phyloP scores from a whole-genome alignment of 2,888 invertebrate species.

The Nephrocerus scutellatus region DNA sequence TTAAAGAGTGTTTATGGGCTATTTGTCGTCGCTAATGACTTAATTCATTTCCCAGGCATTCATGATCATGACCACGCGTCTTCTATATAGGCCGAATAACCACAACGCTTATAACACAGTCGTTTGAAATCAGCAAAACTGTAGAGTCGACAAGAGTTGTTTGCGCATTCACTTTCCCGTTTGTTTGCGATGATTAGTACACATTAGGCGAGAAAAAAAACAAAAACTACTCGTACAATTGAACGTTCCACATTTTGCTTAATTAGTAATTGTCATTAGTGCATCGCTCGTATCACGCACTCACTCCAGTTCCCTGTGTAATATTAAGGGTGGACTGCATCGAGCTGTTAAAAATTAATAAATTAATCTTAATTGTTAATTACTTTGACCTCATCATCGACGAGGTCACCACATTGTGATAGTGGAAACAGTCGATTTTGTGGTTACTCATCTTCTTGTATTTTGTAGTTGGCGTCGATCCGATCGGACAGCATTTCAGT shows the following conservation, averaged over 20 bases:
- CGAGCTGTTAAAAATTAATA: conserved; percentile 21
- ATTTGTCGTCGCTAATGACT: conserved; percentile 47
- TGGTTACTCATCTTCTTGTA: conserved; percentile 2
- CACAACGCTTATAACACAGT: too few relatives aligned
- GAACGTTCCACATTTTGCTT: conserved; percentile 7
- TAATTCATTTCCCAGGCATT: conserved; percentile 45
- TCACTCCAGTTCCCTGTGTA: conserved; percentile 3
- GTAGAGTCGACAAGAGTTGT: too few relatives aligned
- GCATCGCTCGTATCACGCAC: conserved; percentile 8
- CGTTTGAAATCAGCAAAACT: too few relatives aligned
- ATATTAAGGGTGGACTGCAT: conserved; percentile 19
- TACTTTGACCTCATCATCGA: conserved; percentile 22
- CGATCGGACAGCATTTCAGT: conserved; percentile 16
- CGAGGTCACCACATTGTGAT: conserved; percentile 13
- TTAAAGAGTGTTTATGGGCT: conserved; percentile 40
- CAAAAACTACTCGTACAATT: conserved; percentile 10
- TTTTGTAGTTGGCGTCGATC: conserved; percentile 2
- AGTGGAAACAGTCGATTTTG: conserved; percentile 6
- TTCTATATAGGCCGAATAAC: conserved; percentile 16
- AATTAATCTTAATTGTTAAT: conserved; percentile 26
- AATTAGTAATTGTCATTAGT: conserved; percentile 12
- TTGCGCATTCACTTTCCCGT: too few relatives aligned
- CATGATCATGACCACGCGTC: conserved; percentile 9
- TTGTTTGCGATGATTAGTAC: not conserved
- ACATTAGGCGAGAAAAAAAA: conserved; percentile 5